A percentile compares a stretch with the other conserved stretches of the same genome.
phyloP scores from a whole-genome alignment of 2,888 invertebrate species.

The Ornithoptera priamus region DNA sequence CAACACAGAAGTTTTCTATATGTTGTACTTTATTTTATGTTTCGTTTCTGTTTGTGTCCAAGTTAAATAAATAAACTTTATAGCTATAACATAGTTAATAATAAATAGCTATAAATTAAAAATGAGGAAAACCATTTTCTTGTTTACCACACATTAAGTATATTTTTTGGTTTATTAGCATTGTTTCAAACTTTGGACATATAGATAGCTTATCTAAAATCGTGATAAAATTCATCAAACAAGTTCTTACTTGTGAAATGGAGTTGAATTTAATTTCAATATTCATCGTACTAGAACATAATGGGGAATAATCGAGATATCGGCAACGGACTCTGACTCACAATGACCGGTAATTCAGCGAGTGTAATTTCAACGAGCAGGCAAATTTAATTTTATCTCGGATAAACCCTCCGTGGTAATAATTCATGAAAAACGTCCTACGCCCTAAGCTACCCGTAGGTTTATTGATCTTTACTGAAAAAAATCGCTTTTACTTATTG shows the following conservation, averaged over 20 bases:
- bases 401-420: constrained; percentile 54
- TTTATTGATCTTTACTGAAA: constrained; percentile 22
- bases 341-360: constrained; percentile 68
- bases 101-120: no score
- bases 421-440: constrained; percentile 54
- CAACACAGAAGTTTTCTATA: no score
- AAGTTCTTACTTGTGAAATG: constrained; percentile 27
- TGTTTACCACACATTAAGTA: background rate
- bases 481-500: constrained; percentile 10
- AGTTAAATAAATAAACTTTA: no score
- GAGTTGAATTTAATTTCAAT: constrained; percentile 56
- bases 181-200: background rate
- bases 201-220: background rate
- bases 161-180: background rate
- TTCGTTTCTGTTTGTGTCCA: no score
- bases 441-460: constrained; percentile 10
- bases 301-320: constrained; percentile 53
- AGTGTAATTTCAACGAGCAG: constrained; percentile 53
- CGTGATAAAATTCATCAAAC: constrained; percentile 7
- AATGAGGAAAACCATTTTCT: no score
- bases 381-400: constrained; percentile 67
- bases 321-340: constrained; percentile 46
- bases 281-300: constrained; percentile 52
- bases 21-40: no score
- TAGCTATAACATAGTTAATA: no score